phyloP scores from a whole-genome alignment of 2,797 vertebrate genomes.

The Psittacula echo region DNA sequence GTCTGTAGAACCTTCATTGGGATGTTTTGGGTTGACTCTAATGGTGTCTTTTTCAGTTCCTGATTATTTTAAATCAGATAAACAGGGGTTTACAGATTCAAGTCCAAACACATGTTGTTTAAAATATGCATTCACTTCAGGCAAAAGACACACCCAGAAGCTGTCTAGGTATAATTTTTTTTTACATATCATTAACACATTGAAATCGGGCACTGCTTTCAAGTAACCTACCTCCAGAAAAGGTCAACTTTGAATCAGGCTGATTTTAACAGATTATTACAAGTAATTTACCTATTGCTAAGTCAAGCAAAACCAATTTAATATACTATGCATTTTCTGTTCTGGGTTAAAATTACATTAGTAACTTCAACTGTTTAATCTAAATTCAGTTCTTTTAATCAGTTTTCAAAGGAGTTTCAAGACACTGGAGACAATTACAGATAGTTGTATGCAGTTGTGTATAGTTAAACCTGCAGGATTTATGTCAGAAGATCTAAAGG shows the following conservation, averaged over 20 bases:
- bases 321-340: not conserved
- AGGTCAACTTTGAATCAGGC: not conserved
- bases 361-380: not conserved
- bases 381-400: not conserved
- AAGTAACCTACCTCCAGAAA: constrained; percentile 19
- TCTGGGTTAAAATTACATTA: not conserved
- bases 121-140: constrained; percentile 48
- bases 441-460: not conserved
- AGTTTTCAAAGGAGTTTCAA: constrained; percentile 7
- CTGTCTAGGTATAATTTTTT: not conserved
- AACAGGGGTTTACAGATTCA: not conserved
- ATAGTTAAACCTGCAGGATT: constrained; percentile 9
- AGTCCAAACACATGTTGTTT: constrained; percentile 31
- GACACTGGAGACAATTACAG: not conserved
- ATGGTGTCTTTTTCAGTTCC: not conserved
- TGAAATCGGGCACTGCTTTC: constrained; percentile 19
- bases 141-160: constrained; percentile 51
- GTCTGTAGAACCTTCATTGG: not conserved
- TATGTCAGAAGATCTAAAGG: not conserved
- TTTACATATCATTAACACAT: not conserved
- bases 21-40: not conserved
- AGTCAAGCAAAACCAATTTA: not conserved
- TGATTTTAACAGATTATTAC: not conserved
- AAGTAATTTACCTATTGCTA: not conserved
- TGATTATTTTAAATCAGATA: constrained; percentile 32